These are phyloP conservation scores for Pseudomyrmex dendroicus DNA, from an alignment of 1,140 invertebrate species.

Conservation along the genomic window DNA sequence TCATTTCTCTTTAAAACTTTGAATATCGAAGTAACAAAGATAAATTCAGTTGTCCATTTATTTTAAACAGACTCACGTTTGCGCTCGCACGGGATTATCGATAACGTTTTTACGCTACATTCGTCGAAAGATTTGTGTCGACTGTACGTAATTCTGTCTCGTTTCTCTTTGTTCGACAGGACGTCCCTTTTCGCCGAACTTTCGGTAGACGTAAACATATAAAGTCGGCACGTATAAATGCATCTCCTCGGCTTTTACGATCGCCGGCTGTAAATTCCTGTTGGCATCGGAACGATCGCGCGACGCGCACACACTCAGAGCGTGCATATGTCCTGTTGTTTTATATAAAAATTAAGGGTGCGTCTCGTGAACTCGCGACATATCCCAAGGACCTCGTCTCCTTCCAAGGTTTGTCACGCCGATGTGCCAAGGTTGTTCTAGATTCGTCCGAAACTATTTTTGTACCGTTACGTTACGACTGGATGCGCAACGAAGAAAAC, in stretches of 20 bases:
- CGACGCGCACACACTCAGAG: slow-evolving; percentile 47
- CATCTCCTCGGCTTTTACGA: slow-evolving; percentile 72
- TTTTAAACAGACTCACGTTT: not conserved
- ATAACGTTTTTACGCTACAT: slow-evolving; percentile 20
- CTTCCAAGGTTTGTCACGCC: not conserved
- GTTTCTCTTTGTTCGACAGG: slow-evolving; percentile 68
- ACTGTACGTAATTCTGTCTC: slow-evolving; percentile 63
- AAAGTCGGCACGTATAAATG: slow-evolving; percentile 73
- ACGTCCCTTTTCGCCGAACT: slow-evolving; percentile 68
- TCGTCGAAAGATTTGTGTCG: slow-evolving; percentile 1
- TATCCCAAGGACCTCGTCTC: not conserved
- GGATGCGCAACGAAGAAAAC: not conserved
- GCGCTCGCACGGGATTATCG: slow-evolving; percentile 8
- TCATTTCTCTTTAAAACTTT: not conserved
- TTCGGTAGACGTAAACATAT: slow-evolving; percentile 72
- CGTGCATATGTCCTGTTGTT: slow-evolving; percentile 58
- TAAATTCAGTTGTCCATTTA: slow-evolving; percentile 9
- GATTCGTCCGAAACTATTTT: slow-evolving; percentile 49
- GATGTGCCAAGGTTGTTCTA: slow-evolving; percentile 41
- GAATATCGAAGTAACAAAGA: not conserved
- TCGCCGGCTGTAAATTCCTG: slow-evolving; percentile 71
- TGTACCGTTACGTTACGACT: not conserved
- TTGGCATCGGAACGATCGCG: slow-evolving; percentile 66
- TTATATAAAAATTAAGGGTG: slow-evolving; percentile 55
- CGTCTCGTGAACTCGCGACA: slow-evolving; percentile 28